Base-by-base conservation (phyloP, 2,888 invertebrate genomes). In the Smittia aterrima region DNA sequence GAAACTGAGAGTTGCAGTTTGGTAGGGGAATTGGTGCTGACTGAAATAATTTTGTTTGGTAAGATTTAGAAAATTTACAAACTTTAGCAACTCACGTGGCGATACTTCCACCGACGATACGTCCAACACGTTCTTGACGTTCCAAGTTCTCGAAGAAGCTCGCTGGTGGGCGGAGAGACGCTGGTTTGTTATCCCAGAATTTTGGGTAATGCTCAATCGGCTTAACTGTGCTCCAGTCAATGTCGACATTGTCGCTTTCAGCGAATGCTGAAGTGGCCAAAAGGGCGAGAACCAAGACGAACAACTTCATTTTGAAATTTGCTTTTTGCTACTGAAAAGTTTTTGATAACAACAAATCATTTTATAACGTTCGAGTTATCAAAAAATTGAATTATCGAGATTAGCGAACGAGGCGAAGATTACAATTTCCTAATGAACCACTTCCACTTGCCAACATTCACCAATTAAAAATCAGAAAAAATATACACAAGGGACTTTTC, bases 21-120 rank as follows among this genome's bases (percentile, higher is more conserved):
- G 76, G 58, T 76, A 76, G 0, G 76, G 75, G 38, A 76, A 76
- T 67, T 75, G 75, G 32, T 75, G 66, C 18, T 76, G 76, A 20
- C 70, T 71, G 25, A 20, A 71, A 54, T n/a, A 11, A 40, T 22
- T 38, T 20, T 20, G 13, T 20, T 1, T 13, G n/a, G 6, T 66
- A 6, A 18, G 11, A 66, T 4, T 66, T 66, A 38, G n/a, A n/a
- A 58, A 58, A n/a, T 38, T 32, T 47, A 11, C 47, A n/a, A 16
- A 47, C 2, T 6, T 47, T 16, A n/a, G 2, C 47, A 47, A n/a
- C 47, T 47, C 47, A 68, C 70, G 13, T 13, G 0, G 76, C 76
- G 24, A 64, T 47, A 32, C 70, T 7, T n/a, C 76, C 76, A 18
- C 75, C 74, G 40, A 75, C 74, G 64, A 76, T 76, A 13, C 76